Conservation (phyloP, 2,797 vertebrate species). For the Myotis vivesi region DNA sequence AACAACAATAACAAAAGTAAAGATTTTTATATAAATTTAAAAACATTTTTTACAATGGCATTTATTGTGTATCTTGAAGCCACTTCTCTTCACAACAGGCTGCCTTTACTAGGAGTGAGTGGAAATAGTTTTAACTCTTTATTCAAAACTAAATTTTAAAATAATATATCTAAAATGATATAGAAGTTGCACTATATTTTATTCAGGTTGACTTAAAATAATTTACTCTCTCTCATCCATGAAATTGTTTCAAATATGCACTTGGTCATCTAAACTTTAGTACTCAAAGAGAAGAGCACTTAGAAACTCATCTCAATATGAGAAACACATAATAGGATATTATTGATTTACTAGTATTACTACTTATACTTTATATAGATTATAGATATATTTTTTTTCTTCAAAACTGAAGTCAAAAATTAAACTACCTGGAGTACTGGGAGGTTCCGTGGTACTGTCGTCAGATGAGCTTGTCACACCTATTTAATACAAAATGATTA, state of each 20-base stretch:
- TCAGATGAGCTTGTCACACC: constrained; percentile 15
- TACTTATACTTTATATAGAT: not conserved
- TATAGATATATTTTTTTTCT: not conserved
- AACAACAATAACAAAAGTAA: not conserved
- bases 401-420: constrained; percentile 10
- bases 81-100: not conserved
- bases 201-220: not conserved
- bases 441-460: not conserved
- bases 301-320: not conserved
- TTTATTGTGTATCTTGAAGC: not conserved
- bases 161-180: constrained; percentile 24
- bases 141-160: not conserved
- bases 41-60: not conserved
- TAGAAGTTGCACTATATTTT: not conserved
- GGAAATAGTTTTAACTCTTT: not conserved
- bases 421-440: constrained; percentile 61
- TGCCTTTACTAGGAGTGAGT: not conserved
- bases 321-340: not conserved
- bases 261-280: not conserved
- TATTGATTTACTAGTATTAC: not conserved
- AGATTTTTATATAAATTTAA: not conserved
- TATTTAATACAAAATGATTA: constrained; percentile 64
- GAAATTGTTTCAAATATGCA: not conserved
- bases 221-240: constrained; percentile 8
- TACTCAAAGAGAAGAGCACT: not conserved